Evolutionary conservation across 2,888 invertebrate genomes (phyloP), one percentile per base, ranked within the genome.

Genomic region (Nemoura dubitans): DNA sequence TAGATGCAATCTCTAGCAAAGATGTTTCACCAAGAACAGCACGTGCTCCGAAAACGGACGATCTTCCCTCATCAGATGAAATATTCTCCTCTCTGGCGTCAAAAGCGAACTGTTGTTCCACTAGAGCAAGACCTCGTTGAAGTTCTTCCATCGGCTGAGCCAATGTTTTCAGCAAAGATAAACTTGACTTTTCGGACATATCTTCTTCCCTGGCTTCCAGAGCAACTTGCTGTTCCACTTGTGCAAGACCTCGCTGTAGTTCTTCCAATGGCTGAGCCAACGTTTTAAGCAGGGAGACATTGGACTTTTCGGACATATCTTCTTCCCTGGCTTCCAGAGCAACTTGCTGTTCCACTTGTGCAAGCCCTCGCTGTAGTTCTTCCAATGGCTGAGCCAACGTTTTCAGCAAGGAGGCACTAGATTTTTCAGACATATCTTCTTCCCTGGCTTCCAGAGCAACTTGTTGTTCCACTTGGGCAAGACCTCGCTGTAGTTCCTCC

Each of bases 281-380:
- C 3, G 86, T 88, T 83, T 87, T 86, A 10, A 89, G 85, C 29
- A 77, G 77, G 7, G 85, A 86, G 0, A 87, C 76, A 21, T 78
- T 84, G 80, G 84, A 27, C 26, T 28, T 88, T 83, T 87, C 87
- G 10, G 82, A 43, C 29, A 86, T 85, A 0, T 85, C 82, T 76
- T 87, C 80, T 25, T 21, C 84, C 0, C 82, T 83, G 0, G 87
- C 82, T 28, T 88, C 87, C 10, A 88, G 7, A 7, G 87, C 85
- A 1, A 86, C 80, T 89, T 92, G 91, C 86, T 92, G 91, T 88
- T 92, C 91, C 10, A 92, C 90, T 85, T 89, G 89, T 5, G 90
- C 89, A 42, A 93, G 88, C 87, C 92, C 91, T 86, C 88, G 90
- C 86, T 92, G 91, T 59, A 93, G 89, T 76, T 90, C 88, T 36